Base-by-base conservation (phyloP, 2,113 vertebrate species). In the Triplophysa dalaica region DNA sequence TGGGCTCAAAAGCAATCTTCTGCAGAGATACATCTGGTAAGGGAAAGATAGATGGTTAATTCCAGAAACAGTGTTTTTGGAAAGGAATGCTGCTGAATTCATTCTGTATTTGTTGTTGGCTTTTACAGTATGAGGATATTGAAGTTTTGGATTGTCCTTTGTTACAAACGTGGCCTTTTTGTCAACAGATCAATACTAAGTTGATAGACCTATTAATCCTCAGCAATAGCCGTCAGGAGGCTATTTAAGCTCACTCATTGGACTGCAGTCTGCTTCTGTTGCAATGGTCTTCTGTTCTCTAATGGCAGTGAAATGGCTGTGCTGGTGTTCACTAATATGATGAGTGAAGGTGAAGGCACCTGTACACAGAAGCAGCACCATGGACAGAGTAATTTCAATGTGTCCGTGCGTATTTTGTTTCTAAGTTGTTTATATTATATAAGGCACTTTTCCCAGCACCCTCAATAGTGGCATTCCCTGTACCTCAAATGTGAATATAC, bases 141-240 rank as follows among this genome's bases (percentile, higher is more conserved):
- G 43, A 54, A 9, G 58, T 48, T 16, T 56, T 14, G 22, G 24
- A 75, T 45, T 77, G 48, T 74, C 48, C 14, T 70, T 26, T 73
- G 68, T 26, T 58, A 17, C 22, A 13, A 70, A 58, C 19, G 70
- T 70, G 50, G 58, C 14, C 22, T 69, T 66, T 62, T 41, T 29
- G 26, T 61, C 8, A 65, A 68, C 56, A 52, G 13, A 84, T 86
- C 77, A 70, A 80, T 86, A 63, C 38, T 82, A 73, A 78, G 45
- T 79, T 77, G 43, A 29, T 52, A 19, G 63, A 75, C 62, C 63
- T 78, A 21, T 45, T 82, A 70, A 82, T 62, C 13, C 13, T 21
- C 24, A 48, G 56, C 38, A 19, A 19, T 70, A 21, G 21, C 60
- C 52, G 29, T 21, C 56, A 26, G 22, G 48, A 9, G 61, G 67